A percentile compares a stretch with the other conserved stretches of the same genome.
Conservation (phyloP, 2,888 invertebrate genomes). For the Ethmia dodecea region DNA sequence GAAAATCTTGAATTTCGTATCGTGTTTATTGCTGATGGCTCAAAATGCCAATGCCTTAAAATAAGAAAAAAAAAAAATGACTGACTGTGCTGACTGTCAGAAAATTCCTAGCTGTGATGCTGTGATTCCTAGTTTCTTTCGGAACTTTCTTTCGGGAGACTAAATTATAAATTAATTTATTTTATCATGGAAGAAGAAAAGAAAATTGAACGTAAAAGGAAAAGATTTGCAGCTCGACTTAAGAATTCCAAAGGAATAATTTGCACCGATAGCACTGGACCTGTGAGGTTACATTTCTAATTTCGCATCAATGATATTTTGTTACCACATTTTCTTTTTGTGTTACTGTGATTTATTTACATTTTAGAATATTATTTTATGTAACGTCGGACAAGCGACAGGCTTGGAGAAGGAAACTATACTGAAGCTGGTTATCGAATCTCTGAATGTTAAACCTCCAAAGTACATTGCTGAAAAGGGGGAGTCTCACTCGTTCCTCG, state of each 20-base stretch:
- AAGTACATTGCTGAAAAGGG: constrained; percentile 84
- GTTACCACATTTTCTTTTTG: constrained; percentile 5
- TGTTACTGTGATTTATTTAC: no score
- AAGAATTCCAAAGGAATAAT: constrained; percentile 47
- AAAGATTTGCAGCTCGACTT: constrained; percentile 54
- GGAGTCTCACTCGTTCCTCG: constrained; percentile 89
- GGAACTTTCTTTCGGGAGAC: not conserved
- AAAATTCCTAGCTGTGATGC: no score
- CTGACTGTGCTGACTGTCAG: no score
- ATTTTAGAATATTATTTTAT: constrained; percentile 84
- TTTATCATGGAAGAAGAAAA: constrained; percentile 42
- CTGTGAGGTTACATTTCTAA: constrained; percentile 36
- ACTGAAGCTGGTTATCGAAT: constrained; percentile 74
- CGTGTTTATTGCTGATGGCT: no score
- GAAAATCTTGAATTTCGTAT: no score
- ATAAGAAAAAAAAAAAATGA: no score
- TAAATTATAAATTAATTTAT: not conserved
- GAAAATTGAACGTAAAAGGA: constrained; percentile 52
- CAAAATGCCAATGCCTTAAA: no score
- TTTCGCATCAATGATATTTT: not conserved
- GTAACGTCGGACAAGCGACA: constrained; percentile 92
- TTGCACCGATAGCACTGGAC: constrained; percentile 37
- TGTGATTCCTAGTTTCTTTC: no score
- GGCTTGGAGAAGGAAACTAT: constrained; percentile 83
- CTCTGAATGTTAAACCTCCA: constrained; percentile 70